Evolutionary conservation across 2,797 vertebrate species (phyloP), one percentile per base, ranked within the genome.

Genomic region (Muraenolepis orangiensis): DNA sequence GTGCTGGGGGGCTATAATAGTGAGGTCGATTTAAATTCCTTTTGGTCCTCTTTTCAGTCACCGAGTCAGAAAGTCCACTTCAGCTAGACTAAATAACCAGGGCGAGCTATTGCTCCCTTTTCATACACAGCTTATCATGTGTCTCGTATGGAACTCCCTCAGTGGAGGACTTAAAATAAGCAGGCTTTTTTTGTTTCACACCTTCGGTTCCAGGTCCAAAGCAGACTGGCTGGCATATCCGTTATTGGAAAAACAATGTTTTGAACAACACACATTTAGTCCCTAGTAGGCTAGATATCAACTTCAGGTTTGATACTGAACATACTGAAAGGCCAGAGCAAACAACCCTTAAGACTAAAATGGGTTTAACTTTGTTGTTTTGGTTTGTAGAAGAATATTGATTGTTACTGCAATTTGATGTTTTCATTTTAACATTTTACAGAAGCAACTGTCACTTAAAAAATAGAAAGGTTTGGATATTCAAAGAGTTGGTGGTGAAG

Each of bases 1-100:
- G 70, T 66, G 86, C 88, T 88, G 42, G 77, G 77, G 83, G 86
- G 86, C 85, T 86, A 79, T 74, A 71, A 79, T 73, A 69, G 77
- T 77, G 74, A 82, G 82, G 76, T 81, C 83, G 77, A 34, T 57
- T 75, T 29, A 67, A 75, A 81, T 72, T 30, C 71, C 79, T 67
- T 61, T 28, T 64, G 46, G 46, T 42, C 51, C 72, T 46, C 71
- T 70, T 77, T 79, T 29, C 68, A 42, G 70, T 74, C 78, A 81
- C 83, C 74, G 71, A 82, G 82, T 73, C 81, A 73, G 30, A 76
- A 34, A 74, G 76, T 75, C 81, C 77, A 72, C 51, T 82, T 75
- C 67, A 69, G 66, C 64, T 51, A 72, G 74, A 73, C 80, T 74
- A 38, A 42, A 68, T 80, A 83, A 76, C 73, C 23, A 69, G 76